A percentile compares a stretch with the other conserved stretches of the same genome.
Conservation (phyloP, 2,888 invertebrate genomes). For the Drosophila neonasuta region DNA sequence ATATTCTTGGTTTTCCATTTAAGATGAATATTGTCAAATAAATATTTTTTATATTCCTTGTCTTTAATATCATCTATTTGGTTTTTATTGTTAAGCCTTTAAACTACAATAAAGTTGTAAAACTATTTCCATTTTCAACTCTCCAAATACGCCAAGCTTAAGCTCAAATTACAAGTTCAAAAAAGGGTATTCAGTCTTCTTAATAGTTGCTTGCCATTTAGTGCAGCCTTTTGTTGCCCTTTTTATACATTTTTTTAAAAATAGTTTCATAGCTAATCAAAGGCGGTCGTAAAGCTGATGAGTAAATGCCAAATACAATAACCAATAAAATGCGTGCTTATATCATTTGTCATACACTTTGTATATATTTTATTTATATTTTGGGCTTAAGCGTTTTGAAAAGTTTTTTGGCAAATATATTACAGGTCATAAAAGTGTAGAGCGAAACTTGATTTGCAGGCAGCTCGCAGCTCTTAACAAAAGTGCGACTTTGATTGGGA, state of each 20-base stretch:
- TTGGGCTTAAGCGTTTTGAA: slow-evolving; percentile 45
- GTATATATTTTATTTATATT: slow-evolving; percentile 19
- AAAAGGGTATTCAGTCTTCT: neutral
- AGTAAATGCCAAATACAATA: slow-evolving; percentile 67
- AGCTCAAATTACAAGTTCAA: neutral
- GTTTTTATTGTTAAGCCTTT: neutral
- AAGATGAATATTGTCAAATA: no score
- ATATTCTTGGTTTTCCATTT: no score
- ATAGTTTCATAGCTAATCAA: slow-evolving; percentile 65
- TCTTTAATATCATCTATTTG: no score
- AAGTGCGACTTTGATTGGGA: slow-evolving; percentile 41
- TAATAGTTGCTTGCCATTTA: neutral
- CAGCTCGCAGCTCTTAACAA: slow-evolving; percentile 16
- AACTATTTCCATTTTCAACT: neutral
- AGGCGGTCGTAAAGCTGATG: slow-evolving; percentile 59
- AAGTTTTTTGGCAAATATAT: slow-evolving; percentile 61
- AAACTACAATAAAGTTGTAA: neutral
- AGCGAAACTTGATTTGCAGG: slow-evolving; percentile 71
- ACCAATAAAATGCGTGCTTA: slow-evolving; percentile 57
- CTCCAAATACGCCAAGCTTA: neutral
- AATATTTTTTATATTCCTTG: no score
- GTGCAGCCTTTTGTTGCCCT: neutral
- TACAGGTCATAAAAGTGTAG: slow-evolving; percentile 55
- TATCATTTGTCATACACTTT: slow-evolving; percentile 25
- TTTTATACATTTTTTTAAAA: slow-evolving; percentile 5